phyloP scores from a whole-genome alignment of 2,888 invertebrate genomes.

The Eristalis arbustorum region DNA sequence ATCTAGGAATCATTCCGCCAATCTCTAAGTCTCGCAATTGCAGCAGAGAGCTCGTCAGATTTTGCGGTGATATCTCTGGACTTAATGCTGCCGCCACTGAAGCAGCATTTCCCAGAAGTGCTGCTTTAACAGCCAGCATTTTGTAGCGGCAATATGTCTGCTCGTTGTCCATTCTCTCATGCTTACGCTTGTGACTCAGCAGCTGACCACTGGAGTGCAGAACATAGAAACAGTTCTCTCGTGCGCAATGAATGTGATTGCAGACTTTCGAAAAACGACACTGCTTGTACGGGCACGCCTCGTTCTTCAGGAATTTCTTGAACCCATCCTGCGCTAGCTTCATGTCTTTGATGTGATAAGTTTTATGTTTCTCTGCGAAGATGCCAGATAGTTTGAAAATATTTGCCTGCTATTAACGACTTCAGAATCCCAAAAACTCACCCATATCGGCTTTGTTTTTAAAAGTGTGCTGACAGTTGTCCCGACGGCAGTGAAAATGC shows the following conservation, averaged over 20 bases:
- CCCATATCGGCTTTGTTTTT: constrained; percentile 99
- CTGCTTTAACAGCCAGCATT: constrained; percentile 64
- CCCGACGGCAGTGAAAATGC: constrained; percentile 95
- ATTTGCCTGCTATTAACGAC: not conserved
- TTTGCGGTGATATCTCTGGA: constrained; percentile 3
- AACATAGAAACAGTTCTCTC: constrained; percentile 95
- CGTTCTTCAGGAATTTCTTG: constrained; percentile 98
- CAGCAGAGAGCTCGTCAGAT: constrained; percentile 21
- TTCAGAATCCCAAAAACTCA: constrained; percentile 80
- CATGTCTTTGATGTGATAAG: constrained; percentile 97
- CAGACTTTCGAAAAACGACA: constrained; percentile 95
- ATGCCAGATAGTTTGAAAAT: not conserved
- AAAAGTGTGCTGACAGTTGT: constrained; percentile 95
- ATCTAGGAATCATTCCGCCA: not conserved
- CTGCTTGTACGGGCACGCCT: constrained; percentile 92
- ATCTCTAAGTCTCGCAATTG: constrained; percentile 41
- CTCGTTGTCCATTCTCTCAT: constrained; percentile 94
- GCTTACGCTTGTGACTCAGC: constrained; percentile 96
- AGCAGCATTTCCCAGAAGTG: constrained; percentile 22
- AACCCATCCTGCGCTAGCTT: constrained; percentile 95
- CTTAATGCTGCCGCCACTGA: not conserved
- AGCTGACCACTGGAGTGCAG: constrained; percentile 96
- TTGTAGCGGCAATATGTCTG: constrained; percentile 74
- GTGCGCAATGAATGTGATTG: constrained; percentile 97
- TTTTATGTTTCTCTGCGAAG: constrained; percentile 93